A percentile compares a stretch with the other conserved stretches of the same genome.
Conservation (phyloP, 2,797 vertebrate species). For the Trachurus trachurus region DNA sequence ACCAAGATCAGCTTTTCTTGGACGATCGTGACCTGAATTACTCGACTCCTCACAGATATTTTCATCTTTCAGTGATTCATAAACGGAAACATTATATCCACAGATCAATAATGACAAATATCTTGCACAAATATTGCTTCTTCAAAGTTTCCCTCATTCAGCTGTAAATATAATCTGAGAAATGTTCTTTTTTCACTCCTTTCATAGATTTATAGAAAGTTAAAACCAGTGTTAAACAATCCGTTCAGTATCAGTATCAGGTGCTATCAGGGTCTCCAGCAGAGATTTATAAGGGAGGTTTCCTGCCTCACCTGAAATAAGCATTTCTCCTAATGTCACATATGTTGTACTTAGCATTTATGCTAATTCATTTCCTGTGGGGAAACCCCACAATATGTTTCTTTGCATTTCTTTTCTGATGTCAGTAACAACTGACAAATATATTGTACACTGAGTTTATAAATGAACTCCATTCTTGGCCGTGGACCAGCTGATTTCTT, state of each 20-base stretch:
- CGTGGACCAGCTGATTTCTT: slow-evolving; percentile 47
- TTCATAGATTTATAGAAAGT: neutral
- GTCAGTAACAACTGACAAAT: neutral
- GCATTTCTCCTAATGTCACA: neutral
- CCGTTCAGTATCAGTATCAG: neutral
- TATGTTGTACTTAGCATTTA: neutral
- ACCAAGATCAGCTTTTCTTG: no score
- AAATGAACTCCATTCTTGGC: slow-evolving; percentile 35
- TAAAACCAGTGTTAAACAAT: neutral
- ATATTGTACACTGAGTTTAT: slow-evolving; percentile 17
- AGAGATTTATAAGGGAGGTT: neutral
- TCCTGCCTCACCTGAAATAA: neutral
- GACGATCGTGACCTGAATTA: no score
- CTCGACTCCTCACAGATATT: no score
- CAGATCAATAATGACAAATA: neutral
- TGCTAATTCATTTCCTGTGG: neutral
- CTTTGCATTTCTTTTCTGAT: slow-evolving; percentile 1
- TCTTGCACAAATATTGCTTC: no score
- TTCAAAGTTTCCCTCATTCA: neutral
- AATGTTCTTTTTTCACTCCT: neutral
- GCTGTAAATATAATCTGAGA: neutral
- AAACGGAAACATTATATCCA: no score
- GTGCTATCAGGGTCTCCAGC: neutral
- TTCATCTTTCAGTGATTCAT: no score
- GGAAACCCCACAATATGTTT: neutral